Base-by-base conservation (phyloP, 2,888 invertebrate genomes). In the Agrochola circellaris region DNA sequence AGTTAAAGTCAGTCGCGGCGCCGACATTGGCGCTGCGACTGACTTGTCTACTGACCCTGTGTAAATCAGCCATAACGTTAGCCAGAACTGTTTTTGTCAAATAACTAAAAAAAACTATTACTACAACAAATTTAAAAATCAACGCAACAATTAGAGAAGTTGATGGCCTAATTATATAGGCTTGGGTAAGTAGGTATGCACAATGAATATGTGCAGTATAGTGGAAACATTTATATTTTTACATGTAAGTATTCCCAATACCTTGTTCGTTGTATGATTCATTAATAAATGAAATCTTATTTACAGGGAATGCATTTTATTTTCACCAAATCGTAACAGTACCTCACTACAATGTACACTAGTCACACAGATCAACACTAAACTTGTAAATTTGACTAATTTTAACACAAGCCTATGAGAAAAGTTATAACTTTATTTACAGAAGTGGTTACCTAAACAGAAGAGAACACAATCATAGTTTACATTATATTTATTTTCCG, bases 271-370 rank as follows among this genome's bases (percentile, higher is more conserved):
- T 61, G 48, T 51, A 61, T 30, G 38, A 17, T 30, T 23, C 1
- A 23, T 20, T 34, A 82, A 73, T 42, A 80, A 85, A 77, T 78
- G 26, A 75, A 77, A 54, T 65, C 38, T 20, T 38, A 61, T 60
- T 42, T 73, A 81, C 61, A 74, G 85, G 90, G 90, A 90, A 91
- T 91, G 91, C 89, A 83, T 84, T 91, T 89, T 87, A 86, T 88
- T 89, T 88, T 70, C 61, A 86, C 67, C 54, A 84, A 73, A 84
- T 74, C 56, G 61, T 77, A 79, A 83, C 78, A 79, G 81, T 83
- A 83, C 70, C 73, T 73, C 76, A 67, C 77, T 79, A 82, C 70
- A 81, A 71, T 79, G 38, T 75, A 75, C 71, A 77, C 54, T 77
- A 74, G 38, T 70, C 70, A 60, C 26, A 73, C 38, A 71, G 73